Evolutionary conservation across 2,797 vertebrate species (phyloP), one percentile per base, ranked within the genome.

Genomic region (Hephaestus fuliginosus): DNA sequence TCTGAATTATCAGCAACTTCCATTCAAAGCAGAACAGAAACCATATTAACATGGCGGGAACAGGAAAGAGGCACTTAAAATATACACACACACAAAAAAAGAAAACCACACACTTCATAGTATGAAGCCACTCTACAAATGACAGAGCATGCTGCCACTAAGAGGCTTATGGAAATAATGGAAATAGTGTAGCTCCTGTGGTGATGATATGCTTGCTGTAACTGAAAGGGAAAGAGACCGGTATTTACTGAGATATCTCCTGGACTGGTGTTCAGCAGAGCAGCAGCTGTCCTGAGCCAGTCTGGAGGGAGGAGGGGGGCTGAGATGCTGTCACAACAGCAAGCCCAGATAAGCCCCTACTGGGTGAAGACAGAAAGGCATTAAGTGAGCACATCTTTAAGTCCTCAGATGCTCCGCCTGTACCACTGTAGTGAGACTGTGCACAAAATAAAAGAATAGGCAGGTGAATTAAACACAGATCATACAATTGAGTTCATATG

Each of bases 121-220:
- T 73, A 70, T 71, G 81, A 82, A 73, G 74, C 63, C 78, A 56
- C 70, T 33, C 72, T 62, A 76, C 44, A 84, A 82, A 77, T 80
- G 83, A 72, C 82, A 83, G 83, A 78, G 74, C 72, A 63, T 68
- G 70, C 58, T 5, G 22, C 65, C 67, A 67, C 80, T 91, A 89
- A 93, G 91, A 72, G 77, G 92, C 84, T 93, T 92, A 91, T 73
- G 77, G 73, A 81, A 90, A 90, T 88, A 90, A 92, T 88, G 83
- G 83, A 73, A 82, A 76, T 78, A 73, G 71, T 78, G 86, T 86
- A 53, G 76, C 81, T 84, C 82, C 87, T 82, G 84, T 25, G 81
- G 84, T 1, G 73, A 87, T 86, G 84, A 84, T 88, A 74, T 62
- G 81, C 80, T 70, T 20, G 78, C 86, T 74, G 67, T 73, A 80